These are phyloP conservation scores for Semotilus atromaculatus DNA, from an alignment of 2,797 vertebrate species.

Conservation along the genomic window DNA sequence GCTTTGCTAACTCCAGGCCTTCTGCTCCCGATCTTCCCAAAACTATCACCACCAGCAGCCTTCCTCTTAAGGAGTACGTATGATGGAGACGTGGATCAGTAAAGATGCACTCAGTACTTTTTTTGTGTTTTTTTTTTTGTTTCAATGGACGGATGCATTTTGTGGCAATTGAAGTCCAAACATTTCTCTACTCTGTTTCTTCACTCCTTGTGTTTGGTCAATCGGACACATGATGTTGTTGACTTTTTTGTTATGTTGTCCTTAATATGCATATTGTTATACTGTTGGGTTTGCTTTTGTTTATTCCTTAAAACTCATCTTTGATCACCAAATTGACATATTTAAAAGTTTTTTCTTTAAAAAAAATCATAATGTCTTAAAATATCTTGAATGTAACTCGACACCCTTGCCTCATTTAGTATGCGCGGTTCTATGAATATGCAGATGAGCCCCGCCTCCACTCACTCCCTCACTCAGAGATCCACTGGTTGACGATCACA, in stretches of 20 bases:
- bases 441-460: too few relatives aligned
- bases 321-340: too few relatives aligned
- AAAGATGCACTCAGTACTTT: conserved; percentile 5
- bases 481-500: too few relatives aligned
- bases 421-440: too few relatives aligned
- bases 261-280: neutral
- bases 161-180: neutral
- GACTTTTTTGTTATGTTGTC: neutral
- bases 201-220: neutral
- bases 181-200: neutral
- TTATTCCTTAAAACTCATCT: neutral
- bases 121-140: neutral
- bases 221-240: neutral
- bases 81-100: conserved; percentile 56
- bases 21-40: conserved; percentile 71
- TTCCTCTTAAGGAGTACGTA: conserved; percentile 83
- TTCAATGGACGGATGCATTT: neutral
- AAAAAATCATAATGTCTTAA: too few relatives aligned
- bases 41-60: conserved; percentile 70
- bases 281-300: conserved; percentile 1
- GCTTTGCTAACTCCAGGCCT: conserved; percentile 75
- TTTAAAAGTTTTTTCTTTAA: too few relatives aligned
- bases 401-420: too few relatives aligned
- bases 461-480: too few relatives aligned
- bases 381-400: too few relatives aligned